Evolutionary conservation across 2,888 invertebrate genomes (phyloP).

Genomic region (Vesta saturnalis): DNA sequence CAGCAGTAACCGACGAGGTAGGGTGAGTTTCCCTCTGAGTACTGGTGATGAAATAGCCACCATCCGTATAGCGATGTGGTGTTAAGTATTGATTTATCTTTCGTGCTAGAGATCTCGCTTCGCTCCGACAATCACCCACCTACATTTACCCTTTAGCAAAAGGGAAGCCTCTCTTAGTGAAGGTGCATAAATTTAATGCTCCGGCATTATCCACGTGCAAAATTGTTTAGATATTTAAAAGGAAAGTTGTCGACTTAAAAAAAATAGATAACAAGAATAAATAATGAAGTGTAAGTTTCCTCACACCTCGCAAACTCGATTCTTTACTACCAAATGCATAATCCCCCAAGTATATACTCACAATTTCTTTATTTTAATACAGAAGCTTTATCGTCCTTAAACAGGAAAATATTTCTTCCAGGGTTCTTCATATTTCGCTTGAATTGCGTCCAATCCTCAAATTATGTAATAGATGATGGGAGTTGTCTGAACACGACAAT

Average conservation of each 20-base stretch:
- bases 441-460: slow-evolving; percentile 20
- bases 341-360: slow-evolving; percentile 22
- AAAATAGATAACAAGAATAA: too few relatives aligned
- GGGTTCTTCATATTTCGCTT: neutral
- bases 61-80: slow-evolving; percentile 52
- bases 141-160: slow-evolving; percentile 46
- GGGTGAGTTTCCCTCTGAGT: slow-evolving; percentile 30
- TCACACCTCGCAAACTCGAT: too few relatives aligned
- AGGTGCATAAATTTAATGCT: slow-evolving; percentile 56
- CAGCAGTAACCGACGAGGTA: neutral
- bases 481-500: slow-evolving; percentile 24
- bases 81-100: slow-evolving; percentile 56
- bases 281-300: too few relatives aligned
- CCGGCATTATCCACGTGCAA: slow-evolving; percentile 50
- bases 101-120: slow-evolving; percentile 48
- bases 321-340: slow-evolving; percentile 19
- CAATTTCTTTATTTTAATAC: slow-evolving; percentile 24
- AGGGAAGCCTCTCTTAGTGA: slow-evolving; percentile 54
- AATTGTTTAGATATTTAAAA: slow-evolving; percentile 50
- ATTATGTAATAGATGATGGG: slow-evolving; percentile 19
- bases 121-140: slow-evolving; percentile 46
- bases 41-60: slow-evolving; percentile 48
- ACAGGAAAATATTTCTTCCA: slow-evolving; percentile 9
- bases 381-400: slow-evolving; percentile 13
- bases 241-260: slow-evolving; percentile 17